These are phyloP conservation scores for Coracias cyanogaster DNA, from an alignment of 2,797 vertebrate species.

Conservation along the genomic window DNA sequence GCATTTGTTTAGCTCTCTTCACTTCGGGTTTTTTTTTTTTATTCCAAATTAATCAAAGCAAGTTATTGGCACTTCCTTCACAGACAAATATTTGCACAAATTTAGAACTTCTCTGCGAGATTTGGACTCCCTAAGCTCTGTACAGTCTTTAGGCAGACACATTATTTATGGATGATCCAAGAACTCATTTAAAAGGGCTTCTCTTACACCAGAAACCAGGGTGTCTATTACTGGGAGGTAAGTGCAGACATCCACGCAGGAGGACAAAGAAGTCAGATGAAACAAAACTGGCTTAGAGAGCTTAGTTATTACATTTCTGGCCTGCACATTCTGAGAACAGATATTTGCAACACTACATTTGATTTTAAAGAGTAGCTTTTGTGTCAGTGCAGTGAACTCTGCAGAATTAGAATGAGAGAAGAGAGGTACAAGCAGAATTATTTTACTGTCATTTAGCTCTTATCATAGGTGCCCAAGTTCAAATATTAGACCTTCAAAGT, in stretches of 20 bases:
- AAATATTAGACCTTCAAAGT: neutral
- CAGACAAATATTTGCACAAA: neutral
- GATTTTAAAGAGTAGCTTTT: neutral
- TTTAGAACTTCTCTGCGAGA: neutral
- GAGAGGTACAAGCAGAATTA: neutral
- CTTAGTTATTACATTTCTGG: neutral
- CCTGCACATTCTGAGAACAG: neutral
- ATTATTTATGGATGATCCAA: neutral
- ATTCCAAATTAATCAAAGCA: neutral
- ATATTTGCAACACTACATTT: neutral
- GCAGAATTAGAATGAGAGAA: neutral
- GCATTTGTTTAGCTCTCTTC: neutral
- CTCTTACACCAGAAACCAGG: neutral
- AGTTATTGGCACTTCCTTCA: neutral
- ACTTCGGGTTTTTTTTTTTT: neutral
- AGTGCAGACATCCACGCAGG: accelerated
- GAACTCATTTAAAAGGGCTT: neutral
- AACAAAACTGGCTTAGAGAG: neutral
- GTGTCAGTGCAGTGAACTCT: neutral
- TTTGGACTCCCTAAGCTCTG: neutral
- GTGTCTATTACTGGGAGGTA: neutral
- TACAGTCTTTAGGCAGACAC: neutral
- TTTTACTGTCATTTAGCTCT: neutral
- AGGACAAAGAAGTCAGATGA: neutral
- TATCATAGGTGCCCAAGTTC: neutral